phyloP scores from a whole-genome alignment of 1,140 invertebrate genomes.

The Sycophila sp. region DNA sequence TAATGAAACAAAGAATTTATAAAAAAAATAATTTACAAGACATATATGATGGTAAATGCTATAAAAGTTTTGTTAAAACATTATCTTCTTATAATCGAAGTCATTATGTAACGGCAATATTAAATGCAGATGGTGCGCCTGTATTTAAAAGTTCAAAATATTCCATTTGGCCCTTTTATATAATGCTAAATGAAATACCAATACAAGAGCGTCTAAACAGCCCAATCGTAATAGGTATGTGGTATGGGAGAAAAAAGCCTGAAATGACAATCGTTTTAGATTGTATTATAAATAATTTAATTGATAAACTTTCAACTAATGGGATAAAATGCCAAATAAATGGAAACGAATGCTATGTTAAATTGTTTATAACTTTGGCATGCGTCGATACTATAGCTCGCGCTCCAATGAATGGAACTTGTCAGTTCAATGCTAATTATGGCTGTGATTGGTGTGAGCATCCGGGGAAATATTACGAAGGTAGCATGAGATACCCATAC shows the following conservation, averaged over 20 bases:
- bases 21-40: background rate
- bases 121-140: conserved; percentile 29
- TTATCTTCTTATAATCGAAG: background rate
- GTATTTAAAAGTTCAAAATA: conserved; percentile 18
- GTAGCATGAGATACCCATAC: conserved; percentile 12
- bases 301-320: background rate
- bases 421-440: conserved; percentile 30
- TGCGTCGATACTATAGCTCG: conserved; percentile 16
- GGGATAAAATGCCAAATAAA: conserved; percentile 13
- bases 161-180: conserved; percentile 26
- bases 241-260: conserved; percentile 17
- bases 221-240: conserved; percentile 7
- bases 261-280: conserved; percentile 22
- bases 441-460: conserved; percentile 18
- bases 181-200: conserved; percentile 28
- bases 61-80: conserved; percentile 4
- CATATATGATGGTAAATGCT: conserved; percentile 16
- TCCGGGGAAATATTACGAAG: background rate
- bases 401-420: conserved; percentile 18
- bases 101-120: conserved; percentile 1
- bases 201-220: background rate
- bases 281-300: conserved; percentile 6
- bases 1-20: background rate
- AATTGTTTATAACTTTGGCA: background rate
- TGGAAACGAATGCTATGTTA: background rate